Conservation (phyloP, 2,888 invertebrate genomes). For the Blastobasis adustella region DNA sequence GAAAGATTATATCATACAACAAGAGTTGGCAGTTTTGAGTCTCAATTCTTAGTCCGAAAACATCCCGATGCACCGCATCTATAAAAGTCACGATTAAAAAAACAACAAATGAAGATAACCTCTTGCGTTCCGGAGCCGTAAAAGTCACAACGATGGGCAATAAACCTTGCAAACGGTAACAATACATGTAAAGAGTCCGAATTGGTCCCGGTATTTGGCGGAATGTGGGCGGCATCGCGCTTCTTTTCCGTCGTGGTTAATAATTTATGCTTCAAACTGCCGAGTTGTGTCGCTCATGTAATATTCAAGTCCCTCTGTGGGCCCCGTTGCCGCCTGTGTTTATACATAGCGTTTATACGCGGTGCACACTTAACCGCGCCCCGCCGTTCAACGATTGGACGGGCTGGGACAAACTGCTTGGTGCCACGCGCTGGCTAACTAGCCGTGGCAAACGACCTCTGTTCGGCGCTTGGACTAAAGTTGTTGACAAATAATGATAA, state of each 20-base stretch:
- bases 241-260: constrained; percentile 61
- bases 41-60: too few relatives aligned
- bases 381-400: constrained; percentile 35
- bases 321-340: too few relatives aligned
- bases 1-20: too few relatives aligned
- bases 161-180: constrained; percentile 53
- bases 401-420: constrained; percentile 35
- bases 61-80: too few relatives aligned
- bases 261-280: constrained; percentile 72
- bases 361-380: constrained; percentile 27
- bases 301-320: constrained; percentile 52
- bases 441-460: too few relatives aligned
- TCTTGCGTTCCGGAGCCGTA: neutral
- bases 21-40: too few relatives aligned
- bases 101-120: too few relatives aligned
- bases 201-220: neutral
- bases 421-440: constrained; percentile 10
- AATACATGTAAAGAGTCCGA: constrained; percentile 62
- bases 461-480: too few relatives aligned
- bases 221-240: too few relatives aligned
- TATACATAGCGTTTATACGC: neutral
- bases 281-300: constrained; percentile 72
- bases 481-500: too few relatives aligned
- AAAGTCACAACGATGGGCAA: constrained; percentile 38
- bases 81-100: too few relatives aligned